Conservation (phyloP, 2,888 invertebrate genomes). For the Calameuta filiformis region DNA sequence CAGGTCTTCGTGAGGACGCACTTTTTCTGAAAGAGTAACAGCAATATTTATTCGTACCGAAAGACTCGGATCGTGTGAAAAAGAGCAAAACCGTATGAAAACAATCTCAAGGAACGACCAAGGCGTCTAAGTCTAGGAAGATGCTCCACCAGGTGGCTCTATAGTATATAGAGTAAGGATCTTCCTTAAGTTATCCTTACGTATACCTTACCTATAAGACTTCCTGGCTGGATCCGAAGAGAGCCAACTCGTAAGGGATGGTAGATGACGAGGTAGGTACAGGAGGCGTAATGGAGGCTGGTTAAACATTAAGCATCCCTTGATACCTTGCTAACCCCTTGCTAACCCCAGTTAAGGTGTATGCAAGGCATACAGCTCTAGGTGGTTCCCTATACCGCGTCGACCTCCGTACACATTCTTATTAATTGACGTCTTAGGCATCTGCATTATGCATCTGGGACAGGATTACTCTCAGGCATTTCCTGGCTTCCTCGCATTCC, state of each 20-base stretch:
- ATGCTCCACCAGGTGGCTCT: neutral
- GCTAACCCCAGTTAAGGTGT: conserved; percentile 56
- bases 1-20: neutral
- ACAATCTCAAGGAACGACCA: neutral
- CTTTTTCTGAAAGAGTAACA: neutral
- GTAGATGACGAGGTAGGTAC: conserved; percentile 24
- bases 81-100: neutral
- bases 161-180: conserved; percentile 18
- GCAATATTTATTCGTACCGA: neutral
- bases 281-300: conserved; percentile 60
- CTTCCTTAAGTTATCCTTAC: conserved; percentile 43
- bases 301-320: conserved; percentile 65
- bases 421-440: conserved; percentile 61
- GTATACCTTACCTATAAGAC: conserved; percentile 37
- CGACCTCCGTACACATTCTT: conserved; percentile 63
- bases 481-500: conserved; percentile 41
- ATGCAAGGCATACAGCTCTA: conserved; percentile 49
- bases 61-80: neutral
- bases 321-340: conserved; percentile 62
- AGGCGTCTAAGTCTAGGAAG: neutral
- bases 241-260: conserved; percentile 23
- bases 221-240: conserved; percentile 31
- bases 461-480: conserved; percentile 50
- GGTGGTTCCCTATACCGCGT: conserved; percentile 49
- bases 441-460: conserved; percentile 56